Percentiles rank a stretch among this genome's conserved stretches.
Evolutionary conservation across 2,888 invertebrate genomes (phyloP).

Genomic region (Zaprionus bogoriensis): DNA sequence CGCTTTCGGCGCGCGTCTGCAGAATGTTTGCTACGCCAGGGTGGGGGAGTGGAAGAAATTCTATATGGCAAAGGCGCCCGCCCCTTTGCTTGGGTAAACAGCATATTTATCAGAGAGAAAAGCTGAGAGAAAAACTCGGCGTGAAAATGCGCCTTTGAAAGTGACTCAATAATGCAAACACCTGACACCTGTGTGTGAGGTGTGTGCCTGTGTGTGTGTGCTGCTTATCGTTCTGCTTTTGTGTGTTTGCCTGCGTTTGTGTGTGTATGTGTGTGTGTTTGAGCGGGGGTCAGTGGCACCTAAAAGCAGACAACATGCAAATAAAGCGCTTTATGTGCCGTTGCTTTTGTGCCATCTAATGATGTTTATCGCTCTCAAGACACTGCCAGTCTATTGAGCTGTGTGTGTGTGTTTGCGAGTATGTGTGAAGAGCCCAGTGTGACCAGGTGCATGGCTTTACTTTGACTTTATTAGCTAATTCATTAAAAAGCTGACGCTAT

Average conservation of each 20-base stretch:
- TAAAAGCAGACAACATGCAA: slow-evolving; percentile 72
- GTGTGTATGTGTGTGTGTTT: slow-evolving; percentile 1
- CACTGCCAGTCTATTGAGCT: slow-evolving; percentile 43
- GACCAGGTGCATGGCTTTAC: slow-evolving; percentile 38
- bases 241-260: slow-evolving; percentile 1
- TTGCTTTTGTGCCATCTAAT: slow-evolving; percentile 65
- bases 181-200: slow-evolving; percentile 47
- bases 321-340: slow-evolving; percentile 66
- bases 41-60: slow-evolving; percentile 17
- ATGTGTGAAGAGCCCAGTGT: slow-evolving; percentile 29
- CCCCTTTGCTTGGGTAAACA: slow-evolving; percentile 43
- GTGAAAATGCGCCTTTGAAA: slow-evolving; percentile 73
- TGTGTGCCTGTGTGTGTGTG: slow-evolving; percentile 17
- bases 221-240: slow-evolving; percentile 16
- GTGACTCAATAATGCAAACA: slow-evolving; percentile 73
- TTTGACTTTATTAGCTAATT: slow-evolving; percentile 70
- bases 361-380: slow-evolving; percentile 71
- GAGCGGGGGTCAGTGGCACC: slow-evolving; percentile 66
- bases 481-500: slow-evolving; percentile 61
- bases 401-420: slow-evolving; percentile 7
- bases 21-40: slow-evolving; percentile 60
- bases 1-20: slow-evolving; percentile 44
- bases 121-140: slow-evolving; percentile 49
- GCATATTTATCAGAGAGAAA: slow-evolving; percentile 60
- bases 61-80: not conserved